Evolutionary conservation across 2,113 vertebrate genomes (phyloP).

Genomic region (Alouatta palliata): DNA sequence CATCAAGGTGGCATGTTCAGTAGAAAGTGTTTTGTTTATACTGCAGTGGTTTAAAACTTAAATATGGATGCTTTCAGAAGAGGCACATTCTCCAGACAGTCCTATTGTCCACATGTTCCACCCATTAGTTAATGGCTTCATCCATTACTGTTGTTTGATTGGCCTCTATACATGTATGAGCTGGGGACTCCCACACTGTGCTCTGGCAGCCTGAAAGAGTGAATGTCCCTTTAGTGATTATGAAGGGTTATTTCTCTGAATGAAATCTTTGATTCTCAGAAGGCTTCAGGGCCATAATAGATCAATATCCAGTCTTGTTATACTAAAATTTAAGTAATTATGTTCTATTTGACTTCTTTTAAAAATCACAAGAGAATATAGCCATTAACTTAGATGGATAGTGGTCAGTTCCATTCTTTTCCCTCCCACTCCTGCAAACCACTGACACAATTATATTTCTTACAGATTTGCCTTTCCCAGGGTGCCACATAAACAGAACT

Average conservation of each 20-base stretch:
- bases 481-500: not conserved
- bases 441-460: not conserved
- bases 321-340: not conserved
- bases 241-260: not conserved
- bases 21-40: not conserved
- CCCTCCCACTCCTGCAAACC: not conserved
- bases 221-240: not conserved
- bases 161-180: not conserved
- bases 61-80: not conserved
- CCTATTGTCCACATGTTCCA: not conserved
- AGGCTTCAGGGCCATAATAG: not conserved
- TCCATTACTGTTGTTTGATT: not conserved
- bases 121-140: not conserved
- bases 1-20: not conserved
- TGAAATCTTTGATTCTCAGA: not conserved
- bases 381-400: not conserved
- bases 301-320: not conserved
- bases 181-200: not conserved
- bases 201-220: not conserved
- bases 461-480: not conserved
- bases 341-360: not conserved
- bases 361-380: not conserved
- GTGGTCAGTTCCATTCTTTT: not conserved
- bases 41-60: not conserved
- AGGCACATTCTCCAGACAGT: not conserved